These are phyloP conservation scores for Agrilus planipennis DNA, from an alignment of 1,140 invertebrate species.

Conservation along the genomic window DNA sequence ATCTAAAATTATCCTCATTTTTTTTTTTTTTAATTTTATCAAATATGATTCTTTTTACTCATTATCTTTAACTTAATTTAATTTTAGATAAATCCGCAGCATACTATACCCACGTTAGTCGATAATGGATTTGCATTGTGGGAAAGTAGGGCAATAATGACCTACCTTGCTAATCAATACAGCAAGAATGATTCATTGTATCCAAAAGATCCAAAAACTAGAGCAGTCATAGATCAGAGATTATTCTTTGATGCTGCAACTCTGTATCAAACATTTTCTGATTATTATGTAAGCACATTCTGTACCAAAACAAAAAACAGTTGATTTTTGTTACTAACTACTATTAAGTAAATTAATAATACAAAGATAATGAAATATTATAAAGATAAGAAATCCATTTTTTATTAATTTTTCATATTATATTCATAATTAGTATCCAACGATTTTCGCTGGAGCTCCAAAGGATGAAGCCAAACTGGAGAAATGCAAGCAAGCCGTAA, in stretches of 20 bases:
- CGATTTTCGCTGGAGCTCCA: constrained; percentile 49
- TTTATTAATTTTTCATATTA: not conserved
- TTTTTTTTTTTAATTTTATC: too few species aligned
- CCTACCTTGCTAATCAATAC: constrained; percentile 61
- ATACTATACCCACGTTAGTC: constrained; percentile 54
- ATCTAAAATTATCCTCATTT: too few species aligned
- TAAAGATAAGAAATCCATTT: too few species aligned
- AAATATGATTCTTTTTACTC: too few species aligned
- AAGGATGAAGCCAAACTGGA: constrained; percentile 50
- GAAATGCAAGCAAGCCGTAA: constrained; percentile 48
- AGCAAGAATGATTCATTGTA: constrained; percentile 59
- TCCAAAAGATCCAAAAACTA: constrained; percentile 56
- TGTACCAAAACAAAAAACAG: not conserved
- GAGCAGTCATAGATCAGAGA: constrained; percentile 58
- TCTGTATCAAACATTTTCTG: constrained; percentile 50
- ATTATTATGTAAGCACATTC: constrained; percentile 45
- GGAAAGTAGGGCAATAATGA: constrained; percentile 61
- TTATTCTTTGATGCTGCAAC: constrained; percentile 64
- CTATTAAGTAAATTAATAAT: not conserved
- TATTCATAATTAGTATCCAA: constrained; percentile 48
- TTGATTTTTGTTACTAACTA: not conserved
- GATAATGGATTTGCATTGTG: constrained; percentile 53
- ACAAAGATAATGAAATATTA: not conserved
- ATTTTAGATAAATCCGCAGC: constrained; percentile 52
- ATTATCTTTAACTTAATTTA: too few species aligned